Evolutionary conservation across 2,888 invertebrate species (phyloP), one percentile per base, ranked within the genome.

Genomic region (Baccha elongata): DNA sequence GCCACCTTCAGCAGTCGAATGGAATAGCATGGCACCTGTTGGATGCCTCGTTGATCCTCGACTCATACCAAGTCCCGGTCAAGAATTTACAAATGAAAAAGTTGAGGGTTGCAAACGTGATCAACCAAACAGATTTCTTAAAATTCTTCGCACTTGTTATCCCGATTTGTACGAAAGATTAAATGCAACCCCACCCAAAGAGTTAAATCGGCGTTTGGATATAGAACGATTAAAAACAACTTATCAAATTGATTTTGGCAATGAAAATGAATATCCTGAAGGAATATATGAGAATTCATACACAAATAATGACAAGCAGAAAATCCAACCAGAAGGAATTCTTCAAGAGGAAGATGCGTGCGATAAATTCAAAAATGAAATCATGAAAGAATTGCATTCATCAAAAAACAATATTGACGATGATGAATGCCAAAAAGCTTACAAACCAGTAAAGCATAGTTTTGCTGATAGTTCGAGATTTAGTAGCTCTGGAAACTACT

Each of bases 161-260:
- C 93, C 93, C 0, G 92, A 92, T 86, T 89, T 93, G 19, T 93
- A 93, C 80, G 92, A 92, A 85, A 90, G 92, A 11, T 86, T 93
- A 1, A 91, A 92, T 76, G 88, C 90, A 5, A 90, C 92, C 73
- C 92, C 93, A 3, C 91, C 92, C 15, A 90, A 91, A 55, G 92
- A 92, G 67, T 87, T 92, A 3, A 88, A 91, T 40, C 90, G 91
- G 10, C 89, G 92, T 35, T 90, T 93, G 29, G 92, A 93, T 80
- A 88, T 87, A 3, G 92, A 93, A 86, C 91, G 93, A 23, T 87
- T 93, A 85, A 90, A 90, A 44, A 91, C 92, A 5, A 93, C 93
- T 0, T 94, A 94, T 87, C 93, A 93, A 88, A 90, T 92, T 3
- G 93, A 93, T 86, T 93, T 88, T 85, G 91, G 92, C 15, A 86